phyloP scores from a whole-genome alignment of 2,797 vertebrate genomes.

The Macropodus opercularis region DNA sequence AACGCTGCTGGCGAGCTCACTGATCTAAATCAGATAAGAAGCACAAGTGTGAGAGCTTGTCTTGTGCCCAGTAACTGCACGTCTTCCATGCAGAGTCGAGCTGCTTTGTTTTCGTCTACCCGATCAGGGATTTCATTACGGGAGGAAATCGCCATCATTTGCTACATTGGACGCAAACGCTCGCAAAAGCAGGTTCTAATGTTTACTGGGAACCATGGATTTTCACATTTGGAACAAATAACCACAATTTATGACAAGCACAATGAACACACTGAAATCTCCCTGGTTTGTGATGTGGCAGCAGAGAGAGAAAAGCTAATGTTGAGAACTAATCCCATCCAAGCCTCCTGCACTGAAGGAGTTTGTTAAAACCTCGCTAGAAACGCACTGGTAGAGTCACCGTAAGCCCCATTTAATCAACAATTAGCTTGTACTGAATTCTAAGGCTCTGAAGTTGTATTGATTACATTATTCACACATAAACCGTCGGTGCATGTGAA shows the following conservation, averaged over 20 bases:
- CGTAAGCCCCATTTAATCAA: conserved; percentile 36
- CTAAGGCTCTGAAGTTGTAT: conserved; percentile 8
- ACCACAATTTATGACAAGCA: too few relatives aligned
- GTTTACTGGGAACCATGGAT: background rate
- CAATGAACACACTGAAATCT: too few relatives aligned
- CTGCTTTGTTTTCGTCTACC: conserved; percentile 14
- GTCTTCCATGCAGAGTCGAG: background rate
- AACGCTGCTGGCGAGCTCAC: background rate
- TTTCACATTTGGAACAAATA: conserved; percentile 1
- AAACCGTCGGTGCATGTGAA: too few relatives aligned
- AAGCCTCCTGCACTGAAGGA: conserved; percentile 17
- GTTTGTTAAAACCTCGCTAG: conserved; percentile 38
- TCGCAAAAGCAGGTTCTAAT: background rate
- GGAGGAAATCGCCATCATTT: background rate
- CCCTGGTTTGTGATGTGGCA: background rate
- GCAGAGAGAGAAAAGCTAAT: conserved; percentile 15
- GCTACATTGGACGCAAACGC: conserved; percentile 2
- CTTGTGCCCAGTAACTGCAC: conserved; percentile 7
- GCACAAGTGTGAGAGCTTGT: conserved; percentile 14
- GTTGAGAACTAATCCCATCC: conserved; percentile 11
- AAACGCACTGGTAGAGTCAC: conserved; percentile 24
- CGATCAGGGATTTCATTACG: background rate
- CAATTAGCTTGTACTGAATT: conserved; percentile 1
- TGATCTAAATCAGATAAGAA: conserved; percentile 36
- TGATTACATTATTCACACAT: too few relatives aligned